Evolutionary conservation across 2,888 invertebrate species (phyloP).

Genomic region (Lochmaea crataegi): DNA sequence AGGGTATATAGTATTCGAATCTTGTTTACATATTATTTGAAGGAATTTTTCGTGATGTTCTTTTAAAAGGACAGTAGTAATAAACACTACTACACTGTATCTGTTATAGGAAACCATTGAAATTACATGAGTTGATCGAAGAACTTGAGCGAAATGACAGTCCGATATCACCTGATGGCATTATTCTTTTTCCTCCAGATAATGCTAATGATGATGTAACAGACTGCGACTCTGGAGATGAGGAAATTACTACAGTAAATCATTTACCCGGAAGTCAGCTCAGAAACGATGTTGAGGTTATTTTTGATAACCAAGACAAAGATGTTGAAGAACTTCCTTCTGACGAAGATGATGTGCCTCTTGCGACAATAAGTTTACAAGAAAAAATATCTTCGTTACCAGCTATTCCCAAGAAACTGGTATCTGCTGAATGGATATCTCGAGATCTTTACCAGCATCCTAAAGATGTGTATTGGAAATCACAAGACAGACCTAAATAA

Average conservation of each 20-base stretch:
- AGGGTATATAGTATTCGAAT: too few relatives aligned
- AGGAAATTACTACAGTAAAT: constrained; percentile 32
- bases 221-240: constrained; percentile 41
- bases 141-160: constrained; percentile 16
- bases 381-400: constrained; percentile 9
- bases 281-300: constrained; percentile 37
- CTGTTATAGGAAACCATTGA: constrained; percentile 7
- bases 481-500: neutral
- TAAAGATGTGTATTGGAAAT: neutral
- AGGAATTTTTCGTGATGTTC: neutral
- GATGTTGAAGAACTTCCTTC: constrained; percentile 21
- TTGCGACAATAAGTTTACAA: too few relatives aligned
- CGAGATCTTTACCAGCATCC: neutral
- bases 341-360: constrained; percentile 19
- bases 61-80: constrained; percentile 17
- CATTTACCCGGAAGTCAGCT: constrained; percentile 42
- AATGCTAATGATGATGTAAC: constrained; percentile 28
- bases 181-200: too few relatives aligned
- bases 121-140: constrained; percentile 20
- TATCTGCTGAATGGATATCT: too few relatives aligned
- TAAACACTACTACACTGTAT: neutral
- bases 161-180: too few relatives aligned
- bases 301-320: neutral
- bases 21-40: too few relatives aligned
- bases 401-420: neutral